Evolutionary conservation across 1,140 invertebrate genomes (phyloP).

Genomic region (Lucilia cuprina): DNA sequence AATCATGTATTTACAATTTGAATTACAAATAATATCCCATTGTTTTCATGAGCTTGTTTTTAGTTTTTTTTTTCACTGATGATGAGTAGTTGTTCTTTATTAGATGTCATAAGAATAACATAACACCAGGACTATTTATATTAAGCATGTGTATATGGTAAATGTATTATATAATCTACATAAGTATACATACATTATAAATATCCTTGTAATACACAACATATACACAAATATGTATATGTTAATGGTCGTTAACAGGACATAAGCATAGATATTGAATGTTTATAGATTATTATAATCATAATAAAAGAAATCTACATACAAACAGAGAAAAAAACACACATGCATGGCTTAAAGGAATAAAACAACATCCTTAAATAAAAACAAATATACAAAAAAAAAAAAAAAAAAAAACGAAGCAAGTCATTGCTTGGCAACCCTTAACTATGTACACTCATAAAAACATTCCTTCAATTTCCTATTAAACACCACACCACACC

Average conservation of each 20-base stretch:
- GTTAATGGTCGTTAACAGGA: constrained; percentile 33
- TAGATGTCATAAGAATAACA: neutral
- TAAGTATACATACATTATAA: neutral
- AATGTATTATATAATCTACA: neutral
- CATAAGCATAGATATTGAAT: constrained; percentile 35
- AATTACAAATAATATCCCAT: neutral
- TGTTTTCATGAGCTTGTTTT: too few species aligned
- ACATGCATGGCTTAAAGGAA: constrained; percentile 10
- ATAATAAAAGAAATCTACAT: neutral
- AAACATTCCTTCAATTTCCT: neutral
- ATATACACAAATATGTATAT: neutral
- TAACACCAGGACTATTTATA: neutral
- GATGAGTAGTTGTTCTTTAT: too few species aligned
- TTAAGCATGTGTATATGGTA: neutral
- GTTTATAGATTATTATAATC: constrained; percentile 30
- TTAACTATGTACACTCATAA: neutral
- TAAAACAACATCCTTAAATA: constrained; percentile 14
- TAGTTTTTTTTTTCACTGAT: too few species aligned
- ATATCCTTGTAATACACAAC: neutral
- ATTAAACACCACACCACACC: neutral
- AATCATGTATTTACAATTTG: neutral
- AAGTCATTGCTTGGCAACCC: constrained; percentile 4
- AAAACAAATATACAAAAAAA: neutral
- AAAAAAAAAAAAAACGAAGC: neutral
- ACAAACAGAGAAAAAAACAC: neutral